phyloP scores from a whole-genome alignment of 2,888 invertebrate genomes.

The Epistrophe grossulariae region DNA sequence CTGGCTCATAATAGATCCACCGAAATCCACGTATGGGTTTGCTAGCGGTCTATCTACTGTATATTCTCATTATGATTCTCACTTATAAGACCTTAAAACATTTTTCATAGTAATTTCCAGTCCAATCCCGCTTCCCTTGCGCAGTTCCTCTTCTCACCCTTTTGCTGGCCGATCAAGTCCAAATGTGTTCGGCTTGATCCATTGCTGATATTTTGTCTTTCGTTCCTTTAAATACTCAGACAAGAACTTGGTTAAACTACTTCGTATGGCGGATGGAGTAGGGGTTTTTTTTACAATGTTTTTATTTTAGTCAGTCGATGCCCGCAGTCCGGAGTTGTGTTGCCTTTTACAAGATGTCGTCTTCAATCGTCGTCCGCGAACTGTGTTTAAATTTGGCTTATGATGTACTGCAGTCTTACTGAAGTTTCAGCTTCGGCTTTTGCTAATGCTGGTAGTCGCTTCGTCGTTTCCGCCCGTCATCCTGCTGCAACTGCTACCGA shows the following conservation, averaged over 20 bases:
- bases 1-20: slow-evolving; percentile 51
- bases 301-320: slow-evolving; percentile 46
- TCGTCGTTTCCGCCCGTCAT: background rate
- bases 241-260: slow-evolving; percentile 69
- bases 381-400: background rate
- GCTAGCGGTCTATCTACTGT: background rate
- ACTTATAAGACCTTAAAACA: slow-evolving; percentile 53
- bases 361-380: slow-evolving; percentile 31
- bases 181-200: slow-evolving; percentile 64
- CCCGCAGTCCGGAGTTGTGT: background rate
- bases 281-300: slow-evolving; percentile 34
- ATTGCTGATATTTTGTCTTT: slow-evolving; percentile 65
- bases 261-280: slow-evolving; percentile 36
- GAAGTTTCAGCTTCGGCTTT: slow-evolving; percentile 26
- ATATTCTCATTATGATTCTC: slow-evolving; percentile 72
- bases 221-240: slow-evolving; percentile 56
- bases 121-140: background rate
- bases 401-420: slow-evolving; percentile 40
- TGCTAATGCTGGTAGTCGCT: background rate
- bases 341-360: slow-evolving; percentile 65
- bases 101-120: slow-evolving; percentile 45
- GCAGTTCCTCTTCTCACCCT: background rate
- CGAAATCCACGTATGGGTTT: slow-evolving; percentile 65
- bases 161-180: slow-evolving; percentile 21
- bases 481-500: slow-evolving; percentile 34